These are phyloP conservation scores for Dicyrtoma fusca DNA, from an alignment of 2,888 invertebrate genomes.

Conservation along the genomic window DNA sequence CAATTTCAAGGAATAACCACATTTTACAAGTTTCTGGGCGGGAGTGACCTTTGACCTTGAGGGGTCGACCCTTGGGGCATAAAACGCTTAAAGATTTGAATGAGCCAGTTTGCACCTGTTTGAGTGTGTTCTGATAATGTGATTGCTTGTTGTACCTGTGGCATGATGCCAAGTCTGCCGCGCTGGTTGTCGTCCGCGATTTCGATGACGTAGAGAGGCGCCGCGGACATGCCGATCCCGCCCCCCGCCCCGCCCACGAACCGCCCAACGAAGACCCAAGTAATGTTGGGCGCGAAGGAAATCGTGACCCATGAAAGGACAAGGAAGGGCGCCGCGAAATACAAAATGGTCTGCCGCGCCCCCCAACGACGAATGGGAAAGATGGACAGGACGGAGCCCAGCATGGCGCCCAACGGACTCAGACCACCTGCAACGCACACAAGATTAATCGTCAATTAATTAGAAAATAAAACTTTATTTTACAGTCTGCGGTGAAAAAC, in stretches of 20 bases:
- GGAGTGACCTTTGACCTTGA: too few relatives aligned
- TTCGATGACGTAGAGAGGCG: constrained; percentile 49
- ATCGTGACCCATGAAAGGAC: constrained; percentile 45
- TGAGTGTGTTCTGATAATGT: too few relatives aligned
- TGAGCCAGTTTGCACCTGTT: too few relatives aligned
- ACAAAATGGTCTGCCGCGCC: constrained; percentile 41
- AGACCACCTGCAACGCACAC: constrained; percentile 40
- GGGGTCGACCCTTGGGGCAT: too few relatives aligned
- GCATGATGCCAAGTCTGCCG: constrained; percentile 48
- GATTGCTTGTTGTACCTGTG: too few relatives aligned
- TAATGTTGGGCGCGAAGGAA: constrained; percentile 37
- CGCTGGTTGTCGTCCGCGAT: constrained; percentile 40
- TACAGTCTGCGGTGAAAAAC: too few relatives aligned
- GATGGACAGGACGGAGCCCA: constrained; percentile 44
- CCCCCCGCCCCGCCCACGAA: constrained; percentile 44
- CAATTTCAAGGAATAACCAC: background rate
- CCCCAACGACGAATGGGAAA: constrained; percentile 43
- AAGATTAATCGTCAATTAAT: too few relatives aligned
- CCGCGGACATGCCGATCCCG: background rate
- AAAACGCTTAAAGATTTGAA: too few relatives aligned
- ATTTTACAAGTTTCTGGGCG: too few relatives aligned
- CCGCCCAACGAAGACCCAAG: constrained; percentile 45
- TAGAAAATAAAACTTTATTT: constrained; percentile 3
- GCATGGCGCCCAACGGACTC: constrained; percentile 49
- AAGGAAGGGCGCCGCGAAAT: constrained; percentile 44